These are phyloP conservation scores for Eidolon helvum DNA, from an alignment of 2,113 vertebrate species.

Conservation along the genomic window DNA sequence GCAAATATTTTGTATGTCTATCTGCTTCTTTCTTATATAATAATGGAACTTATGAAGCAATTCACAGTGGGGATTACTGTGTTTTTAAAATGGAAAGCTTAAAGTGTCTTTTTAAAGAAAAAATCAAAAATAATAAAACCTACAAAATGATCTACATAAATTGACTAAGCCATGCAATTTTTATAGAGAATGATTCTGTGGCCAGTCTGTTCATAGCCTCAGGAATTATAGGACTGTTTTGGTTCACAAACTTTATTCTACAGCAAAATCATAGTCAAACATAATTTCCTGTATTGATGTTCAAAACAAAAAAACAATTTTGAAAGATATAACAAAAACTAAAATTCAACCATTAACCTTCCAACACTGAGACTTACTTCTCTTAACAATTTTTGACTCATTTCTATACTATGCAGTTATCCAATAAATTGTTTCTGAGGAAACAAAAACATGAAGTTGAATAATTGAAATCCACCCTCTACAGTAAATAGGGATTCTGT, in stretches of 20 bases:
- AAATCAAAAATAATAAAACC: not conserved
- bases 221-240: not conserved
- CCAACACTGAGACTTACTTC: not conserved
- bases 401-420: not conserved
- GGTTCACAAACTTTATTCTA: not conserved
- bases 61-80: not conserved
- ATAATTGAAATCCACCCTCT: not conserved
- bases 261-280: not conserved
- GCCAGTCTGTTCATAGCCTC: not conserved
- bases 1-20: conserved; percentile 6
- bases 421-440: not conserved
- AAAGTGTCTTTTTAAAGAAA: not conserved
- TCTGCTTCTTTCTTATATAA: not conserved
- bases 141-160: not conserved
- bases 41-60: not conserved
- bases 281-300: not conserved
- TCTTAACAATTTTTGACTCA: not conserved
- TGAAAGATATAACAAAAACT: not conserved
- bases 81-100: conserved; percentile 14
- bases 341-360: not conserved
- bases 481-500: not conserved
- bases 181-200: not conserved
- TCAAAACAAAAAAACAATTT: not conserved
- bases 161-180: not conserved
- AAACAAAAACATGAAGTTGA: not conserved